Percentiles rank a stretch among this genome's conserved stretches.
phyloP scores from a whole-genome alignment of 2,113 vertebrate species.

The Toxostoma redivivum region DNA sequence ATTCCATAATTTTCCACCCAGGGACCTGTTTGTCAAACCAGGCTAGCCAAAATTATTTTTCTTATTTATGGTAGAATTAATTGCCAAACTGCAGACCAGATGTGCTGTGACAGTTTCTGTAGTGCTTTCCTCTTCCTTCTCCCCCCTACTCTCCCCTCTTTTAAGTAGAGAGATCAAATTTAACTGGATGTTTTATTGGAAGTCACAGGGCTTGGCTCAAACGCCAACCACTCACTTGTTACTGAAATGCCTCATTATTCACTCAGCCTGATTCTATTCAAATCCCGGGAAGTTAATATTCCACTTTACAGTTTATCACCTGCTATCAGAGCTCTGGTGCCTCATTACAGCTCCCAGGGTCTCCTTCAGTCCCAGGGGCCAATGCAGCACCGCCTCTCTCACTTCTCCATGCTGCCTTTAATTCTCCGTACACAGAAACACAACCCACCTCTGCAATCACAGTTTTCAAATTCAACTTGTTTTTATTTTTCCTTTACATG shows the following conservation, averaged over 20 bases:
- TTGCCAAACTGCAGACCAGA: too few species aligned
- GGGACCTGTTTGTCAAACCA: too few species aligned
- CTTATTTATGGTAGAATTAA: too few species aligned
- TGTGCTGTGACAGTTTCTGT: too few species aligned
- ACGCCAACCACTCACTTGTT: not conserved
- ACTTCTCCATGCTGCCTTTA: not conserved
- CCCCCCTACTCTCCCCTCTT: not conserved
- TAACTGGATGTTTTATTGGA: not conserved
- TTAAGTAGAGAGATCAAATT: not conserved
- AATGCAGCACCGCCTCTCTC: not conserved
- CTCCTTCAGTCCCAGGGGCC: not conserved
- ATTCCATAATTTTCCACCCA: too few species aligned
- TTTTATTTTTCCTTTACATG: not conserved
- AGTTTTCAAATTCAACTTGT: not conserved
- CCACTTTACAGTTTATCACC: not conserved
- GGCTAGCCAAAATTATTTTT: too few species aligned
- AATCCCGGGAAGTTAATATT: not conserved
- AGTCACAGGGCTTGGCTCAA: not conserved
- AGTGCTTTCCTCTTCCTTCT: not conserved
- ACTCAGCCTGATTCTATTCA: not conserved
- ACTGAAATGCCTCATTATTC: not conserved
- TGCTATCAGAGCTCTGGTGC: not conserved
- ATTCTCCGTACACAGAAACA: not conserved
- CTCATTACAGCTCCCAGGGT: not conserved
- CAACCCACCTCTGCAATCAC: not conserved